Evolutionary conservation across 1,140 invertebrate species (phyloP), one percentile per base, ranked within the genome.

Genomic region (Drosophila auraria): DNA sequence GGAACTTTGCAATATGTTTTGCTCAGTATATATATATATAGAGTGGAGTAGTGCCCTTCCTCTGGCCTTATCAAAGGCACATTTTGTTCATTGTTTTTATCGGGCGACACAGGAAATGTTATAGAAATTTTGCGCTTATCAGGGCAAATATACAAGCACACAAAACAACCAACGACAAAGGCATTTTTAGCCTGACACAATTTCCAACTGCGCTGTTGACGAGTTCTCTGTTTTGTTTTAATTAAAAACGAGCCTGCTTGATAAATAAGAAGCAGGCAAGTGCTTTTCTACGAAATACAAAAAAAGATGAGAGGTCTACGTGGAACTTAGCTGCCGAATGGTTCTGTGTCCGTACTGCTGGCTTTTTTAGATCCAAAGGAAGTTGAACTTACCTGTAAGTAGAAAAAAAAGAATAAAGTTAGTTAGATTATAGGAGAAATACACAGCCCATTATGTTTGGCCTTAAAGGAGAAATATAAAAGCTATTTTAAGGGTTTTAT

Each of bases 61-160:
- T 66, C 45, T 66, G 51, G 65, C 14, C 64, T 78, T 78, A 78
- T 78, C 75, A 69, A 54, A 45, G 54, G 33, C 57, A 68, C 54
- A 61, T 78, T 70, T 70, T 59, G 65, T 78, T 62, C 65, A 62
- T 63, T 78, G 61, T 80, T 76, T 81, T 87, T 83, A 87, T 87
- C 84, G 77, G 74, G 47, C 44, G n/a, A 36, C 86, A 89, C 63
- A 77, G 84, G 84, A 87, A 87, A 90, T 89, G 81, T 79, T 89
- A 78, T 81, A 71, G 69, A 69, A 89, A 63, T 78, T 63, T 53
- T 75, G 61, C 54, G 42, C 78, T 89, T 87, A 87, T 87, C 76
- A 68, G 68, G 47, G 47, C 38, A 65, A 54, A 53, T 25, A 45
- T 27, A 68, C 49, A 61, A 38, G 23, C 44, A 15, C 36, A 64